Conservation (phyloP, 2,113 vertebrate genomes). For the Ictalurus punctatus region DNA sequence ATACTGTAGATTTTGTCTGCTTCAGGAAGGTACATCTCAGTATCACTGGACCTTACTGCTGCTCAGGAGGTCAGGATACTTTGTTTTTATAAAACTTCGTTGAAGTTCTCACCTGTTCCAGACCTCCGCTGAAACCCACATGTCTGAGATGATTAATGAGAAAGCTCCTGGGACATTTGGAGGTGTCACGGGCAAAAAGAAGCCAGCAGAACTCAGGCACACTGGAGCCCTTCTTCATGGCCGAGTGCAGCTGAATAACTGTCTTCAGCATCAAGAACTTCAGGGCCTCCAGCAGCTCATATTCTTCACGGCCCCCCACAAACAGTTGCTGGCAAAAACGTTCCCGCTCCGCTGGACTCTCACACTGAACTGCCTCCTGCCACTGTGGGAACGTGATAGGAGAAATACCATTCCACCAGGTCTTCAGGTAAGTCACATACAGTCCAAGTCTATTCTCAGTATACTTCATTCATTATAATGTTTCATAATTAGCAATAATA, state of each 20-base stretch:
- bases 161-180: conserved; percentile 76
- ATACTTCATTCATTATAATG: neutral
- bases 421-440: no score
- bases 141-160: conserved; percentile 84
- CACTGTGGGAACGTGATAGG: conserved; percentile 38
- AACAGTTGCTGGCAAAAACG: conserved; percentile 77
- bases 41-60: neutral
- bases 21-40: neutral
- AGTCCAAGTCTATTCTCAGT: neutral
- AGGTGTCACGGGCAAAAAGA: conserved; percentile 85
- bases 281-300: conserved; percentile 81
- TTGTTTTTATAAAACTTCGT: neutral
- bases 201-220: conserved; percentile 86
- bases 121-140: conserved; percentile 82
- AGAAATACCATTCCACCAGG: neutral
- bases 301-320: conserved; percentile 76
- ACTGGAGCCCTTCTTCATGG: conserved; percentile 70
- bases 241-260: conserved; percentile 75
- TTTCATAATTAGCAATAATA: neutral
- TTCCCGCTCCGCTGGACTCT: conserved; percentile 63
- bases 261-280: conserved; percentile 85
- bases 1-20: neutral
- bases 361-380: conserved; percentile 39
- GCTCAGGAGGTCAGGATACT: neutral
- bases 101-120: conserved; percentile 79